Conservation (phyloP, 2,113 vertebrate species). For the Eretmochelys imbricata region DNA sequence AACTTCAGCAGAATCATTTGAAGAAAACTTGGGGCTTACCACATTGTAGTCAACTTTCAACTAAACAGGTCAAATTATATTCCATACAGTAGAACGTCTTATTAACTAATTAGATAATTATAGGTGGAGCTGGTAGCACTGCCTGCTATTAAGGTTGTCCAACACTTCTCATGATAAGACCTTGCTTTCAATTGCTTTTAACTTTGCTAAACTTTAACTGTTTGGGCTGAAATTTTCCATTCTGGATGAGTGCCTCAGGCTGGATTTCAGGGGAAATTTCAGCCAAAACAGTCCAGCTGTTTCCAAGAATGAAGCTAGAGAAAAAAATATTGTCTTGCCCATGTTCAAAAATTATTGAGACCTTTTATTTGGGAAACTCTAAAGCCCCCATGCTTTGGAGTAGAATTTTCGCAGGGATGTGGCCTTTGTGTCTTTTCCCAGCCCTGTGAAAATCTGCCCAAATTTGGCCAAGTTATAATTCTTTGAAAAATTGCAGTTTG, state of each 20-base stretch:
- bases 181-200: not conserved
- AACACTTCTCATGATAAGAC: not conserved
- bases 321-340: not conserved
- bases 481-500: not conserved
- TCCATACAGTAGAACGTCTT: not conserved
- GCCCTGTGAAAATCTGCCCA: not conserved
- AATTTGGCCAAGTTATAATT: not conserved
- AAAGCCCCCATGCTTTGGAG: not conserved
- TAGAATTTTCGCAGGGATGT: not conserved
- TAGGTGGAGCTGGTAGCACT: not conserved
- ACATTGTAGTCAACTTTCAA: not conserved
- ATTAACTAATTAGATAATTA: not conserved
- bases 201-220: not conserved
- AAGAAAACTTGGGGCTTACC: not conserved
- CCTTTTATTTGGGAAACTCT: not conserved
- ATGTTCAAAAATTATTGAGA: not conserved
- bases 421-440: not conserved
- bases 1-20: not conserved
- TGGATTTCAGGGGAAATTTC: not conserved
- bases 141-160: not conserved
- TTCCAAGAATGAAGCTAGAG: not conserved
- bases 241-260: not conserved
- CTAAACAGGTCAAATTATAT: not conserved
- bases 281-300: not conserved
- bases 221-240: not conserved